phyloP scores from a whole-genome alignment of 2,888 invertebrate species.

The Lutraria lutraria region DNA sequence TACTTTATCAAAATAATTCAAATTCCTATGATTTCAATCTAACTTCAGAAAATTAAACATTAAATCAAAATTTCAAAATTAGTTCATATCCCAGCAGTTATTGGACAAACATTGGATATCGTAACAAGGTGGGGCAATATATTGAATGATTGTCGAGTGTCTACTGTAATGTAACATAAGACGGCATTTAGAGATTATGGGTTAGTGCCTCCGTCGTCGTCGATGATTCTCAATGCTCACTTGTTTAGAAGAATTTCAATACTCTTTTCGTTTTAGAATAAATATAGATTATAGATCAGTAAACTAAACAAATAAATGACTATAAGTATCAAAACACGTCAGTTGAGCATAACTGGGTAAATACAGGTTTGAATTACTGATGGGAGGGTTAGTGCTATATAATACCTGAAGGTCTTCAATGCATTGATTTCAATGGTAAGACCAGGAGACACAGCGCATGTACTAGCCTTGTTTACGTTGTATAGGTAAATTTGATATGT shows the following conservation, averaged over 20 bases:
- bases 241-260: conserved; percentile 51
- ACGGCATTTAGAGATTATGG: conserved; percentile 52
- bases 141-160: conserved; percentile 44
- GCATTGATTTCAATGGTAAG: not conserved
- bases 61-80: conserved; percentile 10
- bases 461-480: not conserved
- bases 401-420: not conserved
- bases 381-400: not conserved
- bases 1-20: not conserved
- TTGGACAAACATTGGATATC: conserved; percentile 10
- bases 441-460: not conserved
- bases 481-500: not conserved
- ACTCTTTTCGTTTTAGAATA: conserved; percentile 37
- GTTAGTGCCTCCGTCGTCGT: conserved; percentile 26
- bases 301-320: conserved; percentile 19
- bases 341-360: not conserved
- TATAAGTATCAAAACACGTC: conserved; percentile 31
- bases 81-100: conserved; percentile 15
- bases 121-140: conserved; percentile 37
- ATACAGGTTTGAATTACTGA: not conserved
- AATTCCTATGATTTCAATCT: not conserved
- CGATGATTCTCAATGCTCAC: conserved; percentile 47
- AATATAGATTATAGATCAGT: conserved; percentile 41
- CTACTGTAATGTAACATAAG: conserved; percentile 52
- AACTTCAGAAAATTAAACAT: not conserved